Conservation (phyloP, 2,888 invertebrate genomes). For the Brassicogethes aeneus region DNA sequence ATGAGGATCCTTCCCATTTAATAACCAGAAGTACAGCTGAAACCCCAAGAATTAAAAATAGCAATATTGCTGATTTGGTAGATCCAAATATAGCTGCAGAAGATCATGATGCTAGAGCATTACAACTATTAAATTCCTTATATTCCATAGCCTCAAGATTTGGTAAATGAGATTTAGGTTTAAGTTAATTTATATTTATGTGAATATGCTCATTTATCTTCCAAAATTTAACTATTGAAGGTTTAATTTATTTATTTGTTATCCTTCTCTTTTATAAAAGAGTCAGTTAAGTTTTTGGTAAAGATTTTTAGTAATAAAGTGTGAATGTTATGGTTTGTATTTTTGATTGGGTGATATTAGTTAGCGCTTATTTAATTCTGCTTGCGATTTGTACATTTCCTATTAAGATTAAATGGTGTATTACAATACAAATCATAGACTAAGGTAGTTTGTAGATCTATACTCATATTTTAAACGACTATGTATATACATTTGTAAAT, state of each 20-base stretch:
- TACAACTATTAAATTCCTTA: slow-evolving; percentile 73
- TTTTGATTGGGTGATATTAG: slow-evolving; percentile 12
- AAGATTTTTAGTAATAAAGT: not conserved
- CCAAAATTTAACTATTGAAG: not conserved
- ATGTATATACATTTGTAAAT: slow-evolving; percentile 10
- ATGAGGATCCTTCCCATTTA: not conserved
- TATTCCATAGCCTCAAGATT: slow-evolving; percentile 79
- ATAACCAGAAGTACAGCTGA: not conserved
- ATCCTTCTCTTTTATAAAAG: no score
- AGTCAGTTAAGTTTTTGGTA: no score
- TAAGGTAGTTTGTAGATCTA: slow-evolving; percentile 1
- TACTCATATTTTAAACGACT: slow-evolving; percentile 1
- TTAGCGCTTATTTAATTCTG: slow-evolving; percentile 8
- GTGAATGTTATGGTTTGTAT: not conserved
- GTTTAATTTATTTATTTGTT: no score
- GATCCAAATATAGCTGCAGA: slow-evolving; percentile 30
- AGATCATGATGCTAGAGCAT: slow-evolving; percentile 65
- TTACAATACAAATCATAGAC: not conserved
- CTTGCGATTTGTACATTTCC: slow-evolving; percentile 9
- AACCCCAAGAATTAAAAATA: slow-evolving; percentile 6
- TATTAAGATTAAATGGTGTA: slow-evolving; percentile 3
- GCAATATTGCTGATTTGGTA: slow-evolving; percentile 18
- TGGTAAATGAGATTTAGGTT: no score
- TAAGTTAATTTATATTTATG: slow-evolving; percentile 16
- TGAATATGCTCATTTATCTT: not conserved